A percentile compares a stretch with the other conserved stretches of the same genome.
phyloP scores from a whole-genome alignment of 1,140 invertebrate genomes.

The Caenorhabditis elegans region WBcel235 BX284606.5:12506001-12506500 shows the following conservation, averaged over 20 bases:
- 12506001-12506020: neutral
- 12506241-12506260: slow-evolving; percentile 20
- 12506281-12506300: slow-evolving; percentile 5
- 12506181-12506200: slow-evolving; percentile 25
- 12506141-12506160: neutral
- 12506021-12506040: neutral
- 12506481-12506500: no score
- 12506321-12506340: neutral
- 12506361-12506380: neutral
- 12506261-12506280: neutral
- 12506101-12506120: neutral
- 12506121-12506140: neutral
- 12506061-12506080: no score
- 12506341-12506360: neutral
- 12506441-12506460: no score
- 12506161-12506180: neutral
- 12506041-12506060: neutral
- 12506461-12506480: no score
- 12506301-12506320: neutral
- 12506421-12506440: no score
- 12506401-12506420: neutral
- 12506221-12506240: slow-evolving; percentile 30
- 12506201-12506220: slow-evolving; percentile 24
- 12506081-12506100: neutral
- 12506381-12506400: neutral